Evolutionary conservation across 2,888 invertebrate species (phyloP).

Genomic region (Drosophila fulvimacula): DNA sequence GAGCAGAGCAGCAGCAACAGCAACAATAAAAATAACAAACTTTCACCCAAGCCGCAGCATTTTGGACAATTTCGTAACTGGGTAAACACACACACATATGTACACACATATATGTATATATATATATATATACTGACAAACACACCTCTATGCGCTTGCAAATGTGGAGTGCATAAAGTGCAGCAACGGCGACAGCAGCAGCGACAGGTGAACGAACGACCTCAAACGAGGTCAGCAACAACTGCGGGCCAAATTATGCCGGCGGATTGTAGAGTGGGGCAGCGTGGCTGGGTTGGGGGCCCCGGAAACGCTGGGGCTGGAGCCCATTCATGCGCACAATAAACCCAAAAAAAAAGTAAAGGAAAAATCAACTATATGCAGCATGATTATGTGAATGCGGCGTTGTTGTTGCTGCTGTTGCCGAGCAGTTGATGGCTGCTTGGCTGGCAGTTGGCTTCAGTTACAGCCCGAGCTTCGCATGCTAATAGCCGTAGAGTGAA

Average conservation of each 20-base stretch:
- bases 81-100: conserved; percentile 64
- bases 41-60: conserved; percentile 79
- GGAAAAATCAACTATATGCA: conserved; percentile 56
- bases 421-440: conserved; percentile 50
- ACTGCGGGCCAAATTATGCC: conserved; percentile 60
- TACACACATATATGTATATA: conserved; percentile 8
- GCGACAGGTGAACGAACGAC: conserved; percentile 82
- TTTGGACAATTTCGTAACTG: conserved; percentile 81
- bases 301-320: conserved; percentile 27
- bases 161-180: conserved; percentile 78
- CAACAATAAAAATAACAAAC: conserved; percentile 46
- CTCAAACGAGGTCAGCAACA: conserved; percentile 81
- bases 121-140: conserved; percentile 4
- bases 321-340: conserved; percentile 76
- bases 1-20: conserved; percentile 19
- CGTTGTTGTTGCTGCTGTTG: conserved; percentile 31
- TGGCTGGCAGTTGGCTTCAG: conserved; percentile 62
- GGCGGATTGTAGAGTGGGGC: conserved; percentile 39
- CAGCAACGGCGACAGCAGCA: conserved; percentile 41
- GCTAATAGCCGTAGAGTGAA: conserved; percentile 55
- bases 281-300: not conserved
- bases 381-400: conserved; percentile 40
- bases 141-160: conserved; percentile 51
- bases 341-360: conserved; percentile 55
- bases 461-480: conserved; percentile 60